Base-by-base conservation (phyloP, 2,797 vertebrate genomes). In the Chlorospingus semifuscus region DNA sequence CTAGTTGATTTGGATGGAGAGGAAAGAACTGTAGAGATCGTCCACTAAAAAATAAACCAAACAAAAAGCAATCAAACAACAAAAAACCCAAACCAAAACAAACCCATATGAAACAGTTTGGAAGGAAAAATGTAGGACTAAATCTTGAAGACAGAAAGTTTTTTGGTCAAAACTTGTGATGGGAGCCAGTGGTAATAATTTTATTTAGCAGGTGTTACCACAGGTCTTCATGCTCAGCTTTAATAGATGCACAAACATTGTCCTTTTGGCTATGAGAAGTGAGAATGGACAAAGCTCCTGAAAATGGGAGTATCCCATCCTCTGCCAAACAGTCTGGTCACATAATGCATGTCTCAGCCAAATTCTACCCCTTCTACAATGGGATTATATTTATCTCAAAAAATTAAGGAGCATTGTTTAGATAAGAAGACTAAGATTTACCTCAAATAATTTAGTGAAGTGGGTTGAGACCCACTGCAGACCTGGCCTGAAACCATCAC, bases 61-160 rank as follows among this genome's bases (percentile, higher is more conserved):
- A 15, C 2, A 11, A 18, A 68, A 60, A 30, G 5, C 9, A 55
- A 30, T 2, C 7, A 32, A 18, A 4, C 13, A 56, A 27, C 11
- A 30, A 56, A 32, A 19, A 22, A 2, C 3, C 8, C 29, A 20
- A 34, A 36, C 6, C 4, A 15, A 47, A 46, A 3, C 34, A 30
- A 3, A 3, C 5, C 5, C 21, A 39, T 1, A 70, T 26, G 11
- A 52, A 63, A 59, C 0, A 6, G 1, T 42, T 41, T 59, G 19
- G 15, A 80, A 70, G 26, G n/a, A 83, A 75, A 77, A 61, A 69
- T 2, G 27, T 41, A 57, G 21, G 46, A 68, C 42, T n/a, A 46
- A 60, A 20, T 44, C 64, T 75, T 57, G 55, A 60, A 53, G 36
- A 36, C 15, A 22, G 20, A 27, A 83, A 66, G 3, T 7, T 78